Evolutionary conservation across 2,888 invertebrate genomes (phyloP).

Genomic region (Notodromas monacha): DNA sequence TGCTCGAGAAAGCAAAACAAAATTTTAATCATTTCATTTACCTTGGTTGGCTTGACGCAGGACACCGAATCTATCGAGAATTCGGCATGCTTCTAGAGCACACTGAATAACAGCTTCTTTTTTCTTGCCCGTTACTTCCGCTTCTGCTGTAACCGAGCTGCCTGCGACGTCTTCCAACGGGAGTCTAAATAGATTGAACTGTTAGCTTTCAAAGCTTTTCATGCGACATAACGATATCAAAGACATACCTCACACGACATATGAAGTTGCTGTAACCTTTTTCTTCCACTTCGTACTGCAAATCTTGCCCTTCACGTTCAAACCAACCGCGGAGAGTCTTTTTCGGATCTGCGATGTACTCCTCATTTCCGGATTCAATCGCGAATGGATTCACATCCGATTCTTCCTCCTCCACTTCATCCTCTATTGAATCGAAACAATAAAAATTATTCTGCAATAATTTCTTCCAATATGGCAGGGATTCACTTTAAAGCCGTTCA

Average conservation of each 20-base stretch:
- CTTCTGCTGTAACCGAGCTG: constrained; percentile 44
- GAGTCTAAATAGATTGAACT: constrained; percentile 1
- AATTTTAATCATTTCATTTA: constrained; percentile 15
- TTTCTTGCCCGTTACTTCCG: constrained; percentile 53
- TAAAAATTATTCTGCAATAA: no score
- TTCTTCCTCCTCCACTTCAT: constrained; percentile 55
- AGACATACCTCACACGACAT: constrained; percentile 24
- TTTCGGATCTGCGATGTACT: constrained; percentile 76
- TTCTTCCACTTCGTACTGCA: constrained; percentile 57
- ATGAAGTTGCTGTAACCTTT: constrained; percentile 49
- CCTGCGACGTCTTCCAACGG: constrained; percentile 25
- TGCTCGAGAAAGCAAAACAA: not conserved
- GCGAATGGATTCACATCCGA: constrained; percentile 52
- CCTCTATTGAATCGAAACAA: no score
- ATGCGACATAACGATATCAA: not conserved
- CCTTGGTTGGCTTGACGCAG: constrained; percentile 57
- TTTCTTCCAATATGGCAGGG: no score
- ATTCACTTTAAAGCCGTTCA: no score
- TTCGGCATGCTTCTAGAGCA: constrained; percentile 70
- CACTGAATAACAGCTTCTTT: constrained; percentile 74
- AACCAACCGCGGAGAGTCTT: constrained; percentile 73
- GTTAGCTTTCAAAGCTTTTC: not conserved
- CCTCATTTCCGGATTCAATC: constrained; percentile 36
- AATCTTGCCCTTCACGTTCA: constrained; percentile 61
- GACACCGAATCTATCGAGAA: constrained; percentile 55